Base-by-base conservation (phyloP, 2,797 vertebrate species). In the Galaxias olidus region DNA sequence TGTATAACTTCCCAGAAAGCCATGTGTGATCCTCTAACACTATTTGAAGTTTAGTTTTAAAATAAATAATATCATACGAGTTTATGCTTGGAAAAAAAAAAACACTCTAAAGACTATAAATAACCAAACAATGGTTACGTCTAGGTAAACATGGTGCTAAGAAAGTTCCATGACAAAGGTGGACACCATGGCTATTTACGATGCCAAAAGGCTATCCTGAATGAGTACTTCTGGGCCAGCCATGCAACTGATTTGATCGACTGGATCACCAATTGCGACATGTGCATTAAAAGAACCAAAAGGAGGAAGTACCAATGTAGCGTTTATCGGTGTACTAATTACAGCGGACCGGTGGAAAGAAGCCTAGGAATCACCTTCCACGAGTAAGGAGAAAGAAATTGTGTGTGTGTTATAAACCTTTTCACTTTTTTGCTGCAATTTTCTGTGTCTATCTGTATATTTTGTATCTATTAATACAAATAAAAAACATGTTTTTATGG, bases 281-380 rank as follows among this genome's bases (percentile, higher is more conserved):
- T 72, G 66, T 90, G 88, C 73, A 45, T 74, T 9, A 71, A 62
- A 74, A 77, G 79, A 0, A 80, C 81, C 65, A 83, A 85, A 67
- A 82, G 81, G 59, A 86, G 78, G 74, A 74, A 71, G 76, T 61
- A 81, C 10, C 81, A 79, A 74, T 90, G 89, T 76, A 89, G 87
- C 59, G 61, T 87, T 63, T 62, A 59, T 54, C 79, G 63, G 48
- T 90, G 89, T 79, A 84, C 80, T 69, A 90, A 87, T 83, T 78
- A 80, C 84, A 78, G 73, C 9, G 86, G 83, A 1, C 79, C 87
- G 0, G 83, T 85, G 62, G 85, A 90, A 75, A 40, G 87, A 40
- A 81, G 84, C 57, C 79, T 88, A 50, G 84, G 85, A 12, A 70
- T 90, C 68, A 88, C 84, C 63, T 90, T 90, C 69, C 83, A 90